Conservation (phyloP, 2,888 invertebrate species). For the Spisula solida region DNA sequence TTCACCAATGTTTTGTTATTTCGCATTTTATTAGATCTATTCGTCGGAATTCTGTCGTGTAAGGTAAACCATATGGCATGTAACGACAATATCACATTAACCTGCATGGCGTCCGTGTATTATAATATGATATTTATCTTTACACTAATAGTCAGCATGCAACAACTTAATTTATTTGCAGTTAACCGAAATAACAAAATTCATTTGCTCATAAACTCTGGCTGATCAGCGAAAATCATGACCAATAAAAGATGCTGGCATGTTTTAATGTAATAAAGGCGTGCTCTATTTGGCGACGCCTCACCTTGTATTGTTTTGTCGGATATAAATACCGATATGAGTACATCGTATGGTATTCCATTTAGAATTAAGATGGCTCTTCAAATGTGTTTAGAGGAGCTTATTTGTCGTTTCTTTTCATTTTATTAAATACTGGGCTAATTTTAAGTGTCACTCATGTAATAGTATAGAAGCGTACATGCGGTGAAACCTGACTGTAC, state of each 20-base stretch:
- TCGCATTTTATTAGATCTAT: background rate
- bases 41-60: background rate
- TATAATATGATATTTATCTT: background rate
- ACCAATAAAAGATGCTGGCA: background rate
- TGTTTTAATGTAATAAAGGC: background rate
- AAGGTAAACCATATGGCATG: background rate
- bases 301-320: no score
- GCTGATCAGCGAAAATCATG: background rate
- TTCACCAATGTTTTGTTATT: constrained; percentile 5
- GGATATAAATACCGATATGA: no score
- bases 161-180: background rate
- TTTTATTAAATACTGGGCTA: no score
- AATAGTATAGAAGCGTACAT: no score
- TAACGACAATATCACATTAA: background rate
- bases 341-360: no score
- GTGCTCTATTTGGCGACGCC: no score
- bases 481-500: no score
- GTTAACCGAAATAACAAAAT: background rate
- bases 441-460: no score
- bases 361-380: no score
- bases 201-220: background rate
- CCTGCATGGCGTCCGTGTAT: background rate
- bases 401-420: no score
- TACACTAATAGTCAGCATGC: background rate
- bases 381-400: no score